phyloP scores from a whole-genome alignment of 1,140 invertebrate species.

The Drosophila subobscura region DNA sequence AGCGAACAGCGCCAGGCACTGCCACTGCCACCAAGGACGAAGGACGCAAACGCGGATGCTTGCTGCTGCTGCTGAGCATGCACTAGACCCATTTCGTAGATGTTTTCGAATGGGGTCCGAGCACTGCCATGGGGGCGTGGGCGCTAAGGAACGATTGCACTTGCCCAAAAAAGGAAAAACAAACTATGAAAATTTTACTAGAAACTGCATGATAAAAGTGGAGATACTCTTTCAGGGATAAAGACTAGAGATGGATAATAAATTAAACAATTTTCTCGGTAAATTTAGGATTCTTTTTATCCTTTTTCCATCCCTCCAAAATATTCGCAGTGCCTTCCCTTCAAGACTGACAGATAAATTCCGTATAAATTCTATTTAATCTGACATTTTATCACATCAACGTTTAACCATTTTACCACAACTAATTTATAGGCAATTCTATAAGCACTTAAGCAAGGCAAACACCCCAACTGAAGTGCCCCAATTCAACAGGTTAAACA shows the following conservation, averaged over 20 bases:
- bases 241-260: no score
- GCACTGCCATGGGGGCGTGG: background rate
- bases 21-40: conserved; percentile 30
- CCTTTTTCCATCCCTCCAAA: no score
- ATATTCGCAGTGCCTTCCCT: no score
- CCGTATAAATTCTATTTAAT: no score
- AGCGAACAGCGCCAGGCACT: conserved; percentile 16
- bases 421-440: background rate
- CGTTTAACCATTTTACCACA: no score
- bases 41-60: conserved; percentile 22
- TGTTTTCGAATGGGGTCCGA: conserved; percentile 19
- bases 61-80: conserved; percentile 53
- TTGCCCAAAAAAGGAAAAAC: conserved; percentile 22
- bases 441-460: background rate
- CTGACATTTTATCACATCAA: no score
- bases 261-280: no score
- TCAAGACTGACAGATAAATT: no score
- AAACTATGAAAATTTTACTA: conserved; percentile 14
- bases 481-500: conserved; percentile 4
- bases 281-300: no score
- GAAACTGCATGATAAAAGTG: conserved; percentile 12
- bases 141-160: conserved; percentile 38
- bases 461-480: background rate
- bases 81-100: conserved; percentile 69
- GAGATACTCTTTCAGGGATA: conserved; percentile 10